Evolutionary conservation across 2,113 vertebrate species (phyloP).

Genomic region (Tapirus terrestris): DNA sequence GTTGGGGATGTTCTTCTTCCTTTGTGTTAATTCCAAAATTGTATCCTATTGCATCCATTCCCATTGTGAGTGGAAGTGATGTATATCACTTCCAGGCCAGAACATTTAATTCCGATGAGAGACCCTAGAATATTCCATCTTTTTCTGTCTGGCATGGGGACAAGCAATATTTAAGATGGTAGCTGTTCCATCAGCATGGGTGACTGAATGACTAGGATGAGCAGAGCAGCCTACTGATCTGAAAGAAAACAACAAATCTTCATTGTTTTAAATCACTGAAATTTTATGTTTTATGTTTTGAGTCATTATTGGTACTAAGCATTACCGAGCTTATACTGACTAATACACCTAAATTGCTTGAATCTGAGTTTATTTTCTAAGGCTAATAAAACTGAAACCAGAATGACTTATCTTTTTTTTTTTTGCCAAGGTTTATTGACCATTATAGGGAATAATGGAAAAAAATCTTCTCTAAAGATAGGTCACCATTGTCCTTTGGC

Average conservation of each 20-base stretch:
- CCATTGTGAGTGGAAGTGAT: neutral
- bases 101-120: neutral
- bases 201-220: neutral
- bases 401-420: neutral
- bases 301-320: neutral
- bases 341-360: neutral
- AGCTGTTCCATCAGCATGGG: neutral
- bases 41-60: too few species aligned
- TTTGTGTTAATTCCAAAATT: conserved; percentile 23
- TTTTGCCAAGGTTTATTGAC: neutral
- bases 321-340: neutral
- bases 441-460: neutral
- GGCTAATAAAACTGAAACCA: neutral
- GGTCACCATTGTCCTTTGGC: neutral
- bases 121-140: neutral
- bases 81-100: neutral
- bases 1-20: neutral
- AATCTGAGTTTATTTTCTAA: neutral
- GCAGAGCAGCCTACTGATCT: neutral
- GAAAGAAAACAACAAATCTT: neutral
- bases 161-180: neutral
- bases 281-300: neutral
- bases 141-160: neutral
- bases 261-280: neutral
- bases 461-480: neutral